Percentiles rank a stretch among this genome's conserved stretches.
These are phyloP conservation scores for Athene cunicularia DNA, from an alignment of 2,113 vertebrate genomes.

Conservation along the genomic window DNA sequence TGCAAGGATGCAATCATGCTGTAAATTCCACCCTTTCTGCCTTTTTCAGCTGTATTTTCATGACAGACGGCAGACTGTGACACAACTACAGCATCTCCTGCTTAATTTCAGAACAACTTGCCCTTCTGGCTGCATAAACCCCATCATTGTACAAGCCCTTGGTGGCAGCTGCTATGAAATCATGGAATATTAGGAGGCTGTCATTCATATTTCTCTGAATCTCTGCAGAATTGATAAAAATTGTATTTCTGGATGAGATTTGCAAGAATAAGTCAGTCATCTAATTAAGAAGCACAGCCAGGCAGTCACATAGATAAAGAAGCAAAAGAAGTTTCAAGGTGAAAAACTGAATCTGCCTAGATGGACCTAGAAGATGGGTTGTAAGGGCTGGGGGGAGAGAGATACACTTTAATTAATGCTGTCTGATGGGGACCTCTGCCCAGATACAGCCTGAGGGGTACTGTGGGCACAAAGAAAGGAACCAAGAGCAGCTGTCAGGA, in stretches of 20 bases:
- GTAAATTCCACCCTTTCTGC: not conserved
- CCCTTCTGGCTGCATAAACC: conserved; percentile 1
- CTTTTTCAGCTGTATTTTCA: not conserved
- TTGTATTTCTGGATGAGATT: not conserved
- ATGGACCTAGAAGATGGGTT: not conserved
- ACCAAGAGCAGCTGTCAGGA: not conserved
- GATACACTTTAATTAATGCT: not conserved
- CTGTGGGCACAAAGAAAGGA: not conserved
- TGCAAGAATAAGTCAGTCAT: not conserved
- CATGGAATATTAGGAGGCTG: not conserved
- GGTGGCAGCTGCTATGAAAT: not conserved
- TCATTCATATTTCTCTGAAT: not conserved
- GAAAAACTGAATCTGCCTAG: not conserved
- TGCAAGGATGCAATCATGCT: not conserved
- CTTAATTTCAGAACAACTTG: not conserved
- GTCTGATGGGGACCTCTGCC: not conserved
- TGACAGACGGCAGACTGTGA: not conserved
- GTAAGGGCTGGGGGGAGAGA: not conserved
- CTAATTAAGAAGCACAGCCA: not conserved
- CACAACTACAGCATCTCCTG: not conserved
- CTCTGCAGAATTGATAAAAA: not conserved
- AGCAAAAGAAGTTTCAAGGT: not conserved
- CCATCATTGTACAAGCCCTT: not conserved
- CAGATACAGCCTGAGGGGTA: not conserved
- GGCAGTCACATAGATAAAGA: not conserved